These are phyloP conservation scores for Tauraco hartlaubi DNA, from an alignment of 2,797 vertebrate species.

Conservation along the genomic window DNA sequence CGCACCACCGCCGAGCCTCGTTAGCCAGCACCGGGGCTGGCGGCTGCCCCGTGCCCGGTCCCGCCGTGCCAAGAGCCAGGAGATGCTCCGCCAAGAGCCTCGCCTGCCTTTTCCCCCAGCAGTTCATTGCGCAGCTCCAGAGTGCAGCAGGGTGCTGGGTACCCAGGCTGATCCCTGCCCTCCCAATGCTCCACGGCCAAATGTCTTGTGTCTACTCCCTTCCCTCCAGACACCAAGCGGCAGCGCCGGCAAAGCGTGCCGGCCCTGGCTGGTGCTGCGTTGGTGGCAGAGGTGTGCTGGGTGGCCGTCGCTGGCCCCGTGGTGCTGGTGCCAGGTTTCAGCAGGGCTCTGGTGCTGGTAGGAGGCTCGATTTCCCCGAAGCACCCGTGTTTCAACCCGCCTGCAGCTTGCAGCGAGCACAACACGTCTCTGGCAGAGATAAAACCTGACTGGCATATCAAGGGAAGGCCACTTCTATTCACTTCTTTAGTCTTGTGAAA, in stretches of 20 bases:
- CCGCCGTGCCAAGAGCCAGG: neutral
- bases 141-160: neutral
- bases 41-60: accelerated
- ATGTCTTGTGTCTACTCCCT: neutral
- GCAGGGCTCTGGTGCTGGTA: neutral
- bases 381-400: neutral
- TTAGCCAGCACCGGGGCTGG: neutral
- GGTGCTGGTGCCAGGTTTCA: neutral
- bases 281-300: accelerated
- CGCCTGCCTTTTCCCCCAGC: neutral
- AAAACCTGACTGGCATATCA: constrained; percentile 7
- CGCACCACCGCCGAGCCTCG: accelerated
- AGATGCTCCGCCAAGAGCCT: neutral
- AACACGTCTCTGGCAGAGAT: neutral
- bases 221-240: neutral
- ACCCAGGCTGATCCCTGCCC: neutral
- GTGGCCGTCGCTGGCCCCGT: accelerated
- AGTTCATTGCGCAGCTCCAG: accelerated
- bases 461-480: neutral
- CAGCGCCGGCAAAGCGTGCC: neutral
- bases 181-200: accelerated
- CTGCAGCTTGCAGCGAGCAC: neutral
- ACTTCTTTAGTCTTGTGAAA: neutral
- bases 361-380: neutral
- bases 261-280: neutral